Conservation (phyloP, 2,888 invertebrate genomes). For the Thymelicus sylvestris region DNA sequence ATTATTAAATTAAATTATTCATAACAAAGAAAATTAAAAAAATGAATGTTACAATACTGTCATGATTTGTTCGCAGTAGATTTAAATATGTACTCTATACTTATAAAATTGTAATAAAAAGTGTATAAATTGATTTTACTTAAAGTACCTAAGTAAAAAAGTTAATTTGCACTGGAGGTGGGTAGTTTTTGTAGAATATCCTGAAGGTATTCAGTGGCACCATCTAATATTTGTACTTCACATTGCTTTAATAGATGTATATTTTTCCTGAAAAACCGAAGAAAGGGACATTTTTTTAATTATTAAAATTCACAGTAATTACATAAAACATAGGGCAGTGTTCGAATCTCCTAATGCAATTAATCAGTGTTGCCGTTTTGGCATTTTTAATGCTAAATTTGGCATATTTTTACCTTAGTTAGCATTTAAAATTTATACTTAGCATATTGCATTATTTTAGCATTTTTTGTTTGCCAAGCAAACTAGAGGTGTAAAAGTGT, state of each 20-base stretch:
- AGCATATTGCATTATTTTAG: no score
- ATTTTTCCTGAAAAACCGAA: constrained; percentile 65
- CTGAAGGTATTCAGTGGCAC: constrained; percentile 71
- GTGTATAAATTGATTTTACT: constrained; percentile 15
- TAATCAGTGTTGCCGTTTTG: no score
- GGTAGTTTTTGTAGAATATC: constrained; percentile 59
- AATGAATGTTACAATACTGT: constrained; percentile 41
- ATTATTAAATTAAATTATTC: constrained; percentile 15
- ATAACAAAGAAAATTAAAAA: constrained; percentile 12
- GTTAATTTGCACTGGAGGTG: constrained; percentile 42
- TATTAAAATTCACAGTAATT: no score
- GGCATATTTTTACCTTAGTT: no score
- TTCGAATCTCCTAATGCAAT: no score
- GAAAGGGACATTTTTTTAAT: neutral
- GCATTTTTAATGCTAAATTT: no score
- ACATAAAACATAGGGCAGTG: no score
- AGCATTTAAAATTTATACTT: no score
- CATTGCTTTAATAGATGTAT: constrained; percentile 72
- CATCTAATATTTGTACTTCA: constrained; percentile 75
- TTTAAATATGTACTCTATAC: constrained; percentile 17
- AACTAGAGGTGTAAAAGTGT: no score
- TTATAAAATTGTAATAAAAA: constrained; percentile 42
- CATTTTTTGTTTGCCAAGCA: no score
- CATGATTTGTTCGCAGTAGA: constrained; percentile 46
- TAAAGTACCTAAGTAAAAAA: constrained; percentile 14